Evolutionary conservation across 2,797 vertebrate genomes (phyloP).

Genomic region (Pseudopleuronectes americanus): DNA sequence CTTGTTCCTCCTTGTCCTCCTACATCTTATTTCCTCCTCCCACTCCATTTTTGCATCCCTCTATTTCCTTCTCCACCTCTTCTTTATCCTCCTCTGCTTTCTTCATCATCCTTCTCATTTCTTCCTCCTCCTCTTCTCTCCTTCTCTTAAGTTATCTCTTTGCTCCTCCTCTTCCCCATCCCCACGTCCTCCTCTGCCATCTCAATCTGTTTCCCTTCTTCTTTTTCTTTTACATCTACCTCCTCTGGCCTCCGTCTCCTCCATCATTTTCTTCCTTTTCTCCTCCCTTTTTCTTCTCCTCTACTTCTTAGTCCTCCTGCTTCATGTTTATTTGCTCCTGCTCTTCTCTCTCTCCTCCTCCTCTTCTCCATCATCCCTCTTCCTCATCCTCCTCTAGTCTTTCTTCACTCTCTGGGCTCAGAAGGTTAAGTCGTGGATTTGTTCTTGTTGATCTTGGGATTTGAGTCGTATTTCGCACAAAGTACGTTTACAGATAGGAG

Average conservation of each 20-base stretch:
- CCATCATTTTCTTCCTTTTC: not conserved
- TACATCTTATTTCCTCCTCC: no score
- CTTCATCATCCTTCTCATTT: no score
- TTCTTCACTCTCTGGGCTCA: slow-evolving; percentile 32
- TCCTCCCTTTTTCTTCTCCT: not conserved
- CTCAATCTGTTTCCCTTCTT: not conserved
- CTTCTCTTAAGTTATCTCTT: not conserved
- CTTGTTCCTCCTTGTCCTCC: no score
- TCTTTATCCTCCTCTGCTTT: no score
- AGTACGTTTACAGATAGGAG: slow-evolving; percentile 36
- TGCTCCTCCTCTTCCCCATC: not conserved
- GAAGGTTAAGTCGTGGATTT: slow-evolving; percentile 73
- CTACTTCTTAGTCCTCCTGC: not conserved
- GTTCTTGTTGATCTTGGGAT: slow-evolving; percentile 43
- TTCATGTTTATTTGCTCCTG: not conserved
- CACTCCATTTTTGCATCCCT: no score
- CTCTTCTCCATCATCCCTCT: not conserved
- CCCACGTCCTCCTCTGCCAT: not conserved
- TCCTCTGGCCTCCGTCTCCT: not conserved
- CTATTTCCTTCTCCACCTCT: no score
- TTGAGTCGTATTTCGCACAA: slow-evolving; percentile 42
- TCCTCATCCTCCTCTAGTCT: not conserved
- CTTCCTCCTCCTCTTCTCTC: no score
- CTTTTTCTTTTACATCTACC: not conserved
- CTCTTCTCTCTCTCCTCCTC: not conserved